phyloP scores from a whole-genome alignment of 2,888 invertebrate genomes.

The Eilema griseolum region DNA sequence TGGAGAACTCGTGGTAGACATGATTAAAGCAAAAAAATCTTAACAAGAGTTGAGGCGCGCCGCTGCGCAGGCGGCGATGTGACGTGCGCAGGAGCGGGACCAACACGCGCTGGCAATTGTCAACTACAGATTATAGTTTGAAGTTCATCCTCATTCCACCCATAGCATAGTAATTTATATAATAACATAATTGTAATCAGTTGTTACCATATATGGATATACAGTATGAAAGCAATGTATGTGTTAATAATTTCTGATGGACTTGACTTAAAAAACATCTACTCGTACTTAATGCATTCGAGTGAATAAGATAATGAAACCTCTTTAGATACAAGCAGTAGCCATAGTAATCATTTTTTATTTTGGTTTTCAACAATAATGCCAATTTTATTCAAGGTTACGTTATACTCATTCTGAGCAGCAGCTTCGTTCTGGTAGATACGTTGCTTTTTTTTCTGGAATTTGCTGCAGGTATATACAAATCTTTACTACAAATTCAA shows the following conservation, averaged over 20 bases:
- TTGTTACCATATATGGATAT: slow-evolving; percentile 31
- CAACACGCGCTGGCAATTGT: slow-evolving; percentile 32
- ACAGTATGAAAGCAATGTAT: neutral
- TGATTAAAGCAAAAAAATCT: slow-evolving; percentile 47
- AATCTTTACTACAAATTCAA: neutral
- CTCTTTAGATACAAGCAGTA: neutral
- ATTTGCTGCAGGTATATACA: neutral
- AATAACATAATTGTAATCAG: slow-evolving; percentile 61
- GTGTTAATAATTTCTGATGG: slow-evolving; percentile 6
- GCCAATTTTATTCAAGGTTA: neutral
- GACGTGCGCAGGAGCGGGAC: slow-evolving; percentile 32
- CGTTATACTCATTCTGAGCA: neutral
- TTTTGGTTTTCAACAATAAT: neutral
- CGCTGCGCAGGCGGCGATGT: slow-evolving; percentile 33
- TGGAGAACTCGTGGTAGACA: slow-evolving; percentile 6
- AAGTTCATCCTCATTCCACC: slow-evolving; percentile 14
- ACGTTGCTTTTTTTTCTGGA: too few relatives aligned
- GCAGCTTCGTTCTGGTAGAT: too few relatives aligned
- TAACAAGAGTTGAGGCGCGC: slow-evolving; percentile 38
- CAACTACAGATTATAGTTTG: slow-evolving; percentile 9
- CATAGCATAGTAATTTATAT: slow-evolving; percentile 46
- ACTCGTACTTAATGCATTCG: slow-evolving; percentile 1
- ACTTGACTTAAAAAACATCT: neutral
- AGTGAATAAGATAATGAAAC: neutral
- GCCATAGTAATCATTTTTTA: neutral